A percentile compares a stretch with the other conserved stretches of the same genome.
Evolutionary conservation across 2,113 vertebrate genomes (phyloP).

Genomic region (Stercorarius parasiticus): DNA sequence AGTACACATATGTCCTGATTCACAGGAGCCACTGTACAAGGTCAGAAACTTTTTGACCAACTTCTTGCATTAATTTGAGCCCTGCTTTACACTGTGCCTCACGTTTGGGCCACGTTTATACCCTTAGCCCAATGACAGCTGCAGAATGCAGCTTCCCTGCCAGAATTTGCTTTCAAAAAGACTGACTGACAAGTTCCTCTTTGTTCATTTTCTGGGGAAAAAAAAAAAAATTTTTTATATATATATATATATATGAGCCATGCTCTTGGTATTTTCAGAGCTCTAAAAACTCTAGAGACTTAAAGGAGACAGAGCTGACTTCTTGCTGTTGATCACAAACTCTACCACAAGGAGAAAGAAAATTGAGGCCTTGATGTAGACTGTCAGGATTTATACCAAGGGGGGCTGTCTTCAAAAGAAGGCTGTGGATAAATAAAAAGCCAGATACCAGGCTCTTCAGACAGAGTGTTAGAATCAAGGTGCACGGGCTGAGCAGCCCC

Average conservation of each 20-base stretch:
- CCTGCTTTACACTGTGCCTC: background rate
- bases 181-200: constrained; percentile 66
- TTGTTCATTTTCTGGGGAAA: constrained; percentile 40
- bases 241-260: constrained; percentile 45
- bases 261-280: constrained; percentile 71
- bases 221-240: background rate
- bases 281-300: constrained; percentile 64
- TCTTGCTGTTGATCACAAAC: constrained; percentile 61
- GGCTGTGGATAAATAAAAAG: constrained; percentile 53
- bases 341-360: constrained; percentile 42
- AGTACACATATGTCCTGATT: background rate
- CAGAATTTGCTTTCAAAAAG: constrained; percentile 51
- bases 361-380: constrained; percentile 45
- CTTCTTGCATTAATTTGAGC: background rate
- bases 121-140: constrained; percentile 15
- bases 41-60: background rate
- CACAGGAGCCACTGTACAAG: background rate
- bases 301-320: constrained; percentile 60
- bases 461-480: background rate
- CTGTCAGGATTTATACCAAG: constrained; percentile 61
- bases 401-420: constrained; percentile 34
- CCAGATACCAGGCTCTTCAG: background rate
- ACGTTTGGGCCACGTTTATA: background rate
- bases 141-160: constrained; percentile 4
- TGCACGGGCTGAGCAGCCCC: constrained; percentile 7